These are phyloP conservation scores for Rhinella marina DNA, from an alignment of 2,797 vertebrate genomes.

Conservation along the genomic window DNA sequence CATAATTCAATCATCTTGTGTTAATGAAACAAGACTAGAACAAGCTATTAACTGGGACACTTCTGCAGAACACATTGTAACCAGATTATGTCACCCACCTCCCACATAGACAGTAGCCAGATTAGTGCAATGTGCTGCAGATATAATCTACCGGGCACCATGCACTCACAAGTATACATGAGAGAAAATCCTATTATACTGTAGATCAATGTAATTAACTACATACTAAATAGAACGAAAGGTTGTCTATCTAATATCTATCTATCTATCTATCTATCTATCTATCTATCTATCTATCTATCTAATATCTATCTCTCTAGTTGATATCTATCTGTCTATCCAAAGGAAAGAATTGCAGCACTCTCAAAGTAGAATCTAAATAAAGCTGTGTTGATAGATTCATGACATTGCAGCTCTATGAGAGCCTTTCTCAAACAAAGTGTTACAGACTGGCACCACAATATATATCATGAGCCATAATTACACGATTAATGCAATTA, in stretches of 20 bases:
- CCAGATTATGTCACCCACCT: constrained; percentile 6
- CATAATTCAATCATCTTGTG: constrained; percentile 1
- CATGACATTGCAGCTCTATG: no score
- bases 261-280: neutral
- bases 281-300: neutral
- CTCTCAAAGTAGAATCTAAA: no score
- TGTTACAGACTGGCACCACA: no score
- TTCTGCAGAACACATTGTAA: neutral
- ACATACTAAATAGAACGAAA: neutral
- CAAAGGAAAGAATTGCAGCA: no score
- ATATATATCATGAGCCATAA: no score
- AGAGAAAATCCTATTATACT: neutral
- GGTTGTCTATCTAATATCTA: no score
- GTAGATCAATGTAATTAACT: neutral
- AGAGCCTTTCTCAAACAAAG: no score
- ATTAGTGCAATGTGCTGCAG: constrained; percentile 5
- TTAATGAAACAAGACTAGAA: constrained; percentile 11
- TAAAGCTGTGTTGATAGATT: no score
- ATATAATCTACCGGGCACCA: neutral
- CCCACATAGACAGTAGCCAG: constrained; percentile 2
- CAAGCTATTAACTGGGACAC: neutral
- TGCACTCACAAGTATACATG: neutral
- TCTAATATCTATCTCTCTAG: neutral
- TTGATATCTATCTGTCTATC: neutral
- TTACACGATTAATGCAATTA: no score